A percentile compares a stretch with the other conserved stretches of the same genome.
phyloP scores from a whole-genome alignment of 2,113 vertebrate genomes.

The Mastomys natalensis region DNA sequence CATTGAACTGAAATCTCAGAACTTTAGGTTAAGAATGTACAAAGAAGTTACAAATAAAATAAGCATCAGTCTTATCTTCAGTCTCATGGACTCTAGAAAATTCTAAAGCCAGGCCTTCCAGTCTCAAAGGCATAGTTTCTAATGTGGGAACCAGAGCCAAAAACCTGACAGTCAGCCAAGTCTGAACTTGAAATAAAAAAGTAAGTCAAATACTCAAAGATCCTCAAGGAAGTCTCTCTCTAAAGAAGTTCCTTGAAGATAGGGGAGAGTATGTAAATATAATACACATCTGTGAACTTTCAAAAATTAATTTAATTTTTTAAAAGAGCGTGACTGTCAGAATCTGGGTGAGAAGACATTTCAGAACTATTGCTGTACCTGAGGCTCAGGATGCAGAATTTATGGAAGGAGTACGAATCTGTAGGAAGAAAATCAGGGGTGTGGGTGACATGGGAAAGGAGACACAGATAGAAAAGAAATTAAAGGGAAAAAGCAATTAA shows the following conservation, averaged over 20 bases:
- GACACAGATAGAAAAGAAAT: neutral
- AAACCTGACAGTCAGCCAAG: neutral
- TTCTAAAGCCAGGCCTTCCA: neutral
- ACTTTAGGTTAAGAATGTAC: neutral
- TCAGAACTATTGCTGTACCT: neutral
- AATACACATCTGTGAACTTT: neutral
- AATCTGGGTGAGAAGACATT: conserved; percentile 14
- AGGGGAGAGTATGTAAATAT: neutral
- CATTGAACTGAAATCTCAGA: neutral
- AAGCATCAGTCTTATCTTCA: neutral
- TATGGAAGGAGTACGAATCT: neutral
- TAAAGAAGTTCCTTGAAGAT: neutral
- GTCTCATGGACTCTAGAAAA: neutral
- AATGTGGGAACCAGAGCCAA: neutral
- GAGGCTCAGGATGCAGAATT: neutral
- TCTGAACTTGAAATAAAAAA: conserved; percentile 1
- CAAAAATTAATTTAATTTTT: neutral
- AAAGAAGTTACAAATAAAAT: conserved; percentile 44
- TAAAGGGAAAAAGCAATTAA: neutral
- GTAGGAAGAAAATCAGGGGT: neutral
- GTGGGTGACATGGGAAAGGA: neutral
- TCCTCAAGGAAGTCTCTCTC: neutral
- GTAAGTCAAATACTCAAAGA: conserved; percentile 33
- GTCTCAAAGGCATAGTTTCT: neutral
- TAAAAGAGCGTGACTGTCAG: neutral